Evolutionary conservation across 2,797 vertebrate species (phyloP).

Genomic region (Sphaeramia orbicularis): DNA sequence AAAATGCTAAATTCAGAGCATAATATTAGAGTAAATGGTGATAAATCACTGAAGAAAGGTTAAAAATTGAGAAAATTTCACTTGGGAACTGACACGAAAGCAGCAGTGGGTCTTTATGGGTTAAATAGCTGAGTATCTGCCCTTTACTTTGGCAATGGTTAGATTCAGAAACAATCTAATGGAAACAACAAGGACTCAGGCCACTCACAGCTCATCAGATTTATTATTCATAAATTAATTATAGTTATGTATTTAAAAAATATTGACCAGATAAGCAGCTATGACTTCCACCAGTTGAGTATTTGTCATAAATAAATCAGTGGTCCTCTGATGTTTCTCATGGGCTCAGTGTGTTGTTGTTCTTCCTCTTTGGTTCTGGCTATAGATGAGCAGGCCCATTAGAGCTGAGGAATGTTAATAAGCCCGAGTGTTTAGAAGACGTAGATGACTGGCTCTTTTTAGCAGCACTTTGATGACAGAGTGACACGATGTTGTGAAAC

Average conservation of each 20-base stretch:
- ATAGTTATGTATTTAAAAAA: not conserved
- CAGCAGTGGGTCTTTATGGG: no score
- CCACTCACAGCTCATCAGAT: not conserved
- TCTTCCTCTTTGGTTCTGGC: conserved; percentile 36
- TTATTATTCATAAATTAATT: not conserved
- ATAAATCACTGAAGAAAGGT: no score
- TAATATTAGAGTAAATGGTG: no score
- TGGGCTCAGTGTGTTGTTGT: conserved; percentile 33
- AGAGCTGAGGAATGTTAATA: conserved; percentile 84
- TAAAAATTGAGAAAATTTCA: no score
- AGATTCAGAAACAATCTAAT: no score
- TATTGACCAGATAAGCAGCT: conserved; percentile 4
- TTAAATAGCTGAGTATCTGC: no score
- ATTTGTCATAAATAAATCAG: conserved; percentile 13
- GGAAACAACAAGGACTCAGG: not conserved
- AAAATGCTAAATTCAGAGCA: no score
- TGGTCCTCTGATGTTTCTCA: conserved; percentile 27
- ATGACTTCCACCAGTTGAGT: not conserved
- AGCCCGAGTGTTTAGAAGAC: conserved; percentile 73
- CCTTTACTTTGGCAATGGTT: no score
- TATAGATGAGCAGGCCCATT: conserved; percentile 73
- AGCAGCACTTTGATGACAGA: conserved; percentile 52
- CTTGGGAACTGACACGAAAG: no score
- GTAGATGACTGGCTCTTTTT: conserved; percentile 65
- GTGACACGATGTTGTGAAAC: conserved; percentile 38